Evolutionary conservation across 92 coral and sea anemone genomes (phyloP).

Genomic region (Pocillopora meandrina): DNA sequence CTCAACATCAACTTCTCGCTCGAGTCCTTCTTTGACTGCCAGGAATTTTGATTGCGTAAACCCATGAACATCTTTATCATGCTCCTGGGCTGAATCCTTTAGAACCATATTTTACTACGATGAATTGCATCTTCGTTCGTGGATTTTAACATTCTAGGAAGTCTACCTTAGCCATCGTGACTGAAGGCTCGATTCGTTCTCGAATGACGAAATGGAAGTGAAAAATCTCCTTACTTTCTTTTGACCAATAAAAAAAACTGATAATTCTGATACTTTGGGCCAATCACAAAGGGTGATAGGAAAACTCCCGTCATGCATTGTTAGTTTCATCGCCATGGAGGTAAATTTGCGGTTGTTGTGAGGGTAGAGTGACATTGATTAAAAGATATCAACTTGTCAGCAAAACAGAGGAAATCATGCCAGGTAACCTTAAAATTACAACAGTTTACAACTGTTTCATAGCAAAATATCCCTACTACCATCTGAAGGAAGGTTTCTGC

Average conservation of each 20-base stretch:
- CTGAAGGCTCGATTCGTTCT: not conserved
- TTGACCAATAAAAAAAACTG: constrained; percentile 7
- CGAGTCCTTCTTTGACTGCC: not conserved
- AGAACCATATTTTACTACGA: constrained; percentile 25
- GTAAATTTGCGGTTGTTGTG: too few species aligned
- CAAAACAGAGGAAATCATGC: not conserved
- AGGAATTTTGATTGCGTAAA: constrained; percentile 4
- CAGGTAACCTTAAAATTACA: not conserved
- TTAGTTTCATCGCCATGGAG: constrained; percentile 28
- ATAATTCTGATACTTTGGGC: not conserved
- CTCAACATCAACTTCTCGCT: not conserved
- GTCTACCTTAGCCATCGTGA: not conserved
- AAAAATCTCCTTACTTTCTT: not conserved
- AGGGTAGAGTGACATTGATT: too few species aligned
- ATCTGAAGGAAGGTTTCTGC: not conserved
- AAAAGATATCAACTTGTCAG: not conserved
- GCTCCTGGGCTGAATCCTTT: constrained; percentile 36
- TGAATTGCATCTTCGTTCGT: constrained; percentile 18
- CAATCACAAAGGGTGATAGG: not conserved
- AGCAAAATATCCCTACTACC: not conserved
- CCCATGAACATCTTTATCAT: constrained; percentile 8
- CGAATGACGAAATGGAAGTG: not conserved
- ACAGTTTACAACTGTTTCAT: not conserved
- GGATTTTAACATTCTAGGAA: not conserved
- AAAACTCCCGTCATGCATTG: constrained; percentile 26